Evolutionary conservation across 2,113 vertebrate species (phyloP), one percentile per base, ranked within the genome.

Genomic region (Leiothrix lutea): DNA sequence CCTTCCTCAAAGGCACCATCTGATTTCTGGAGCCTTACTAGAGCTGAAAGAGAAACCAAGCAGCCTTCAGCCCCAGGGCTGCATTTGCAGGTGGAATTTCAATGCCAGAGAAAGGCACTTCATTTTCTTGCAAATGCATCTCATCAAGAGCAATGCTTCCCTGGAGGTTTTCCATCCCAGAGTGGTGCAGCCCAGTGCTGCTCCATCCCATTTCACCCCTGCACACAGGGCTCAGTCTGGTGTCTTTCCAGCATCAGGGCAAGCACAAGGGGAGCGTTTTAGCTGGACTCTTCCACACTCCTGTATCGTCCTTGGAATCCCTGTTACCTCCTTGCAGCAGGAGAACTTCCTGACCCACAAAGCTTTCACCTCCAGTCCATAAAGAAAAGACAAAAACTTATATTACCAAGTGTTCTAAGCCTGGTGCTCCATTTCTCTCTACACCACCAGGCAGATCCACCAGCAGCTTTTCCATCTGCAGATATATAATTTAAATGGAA

Each of bases 401-500:
- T 75, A 83, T 79, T 78, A 25, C 57, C 89, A 87, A 58, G 31
- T 89, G n/a, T 33, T 72, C 54, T 25, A 72, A 86, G 45, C 70
- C 80, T 7, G 1, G 26, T 45, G 60, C 80, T 94, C 40, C 10
- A 23, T 53, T 58, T 81, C 86, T 64, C 36, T 77, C 66, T 42
- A 11, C 33, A 69, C 64, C 80, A 80, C n/a, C 60, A 42, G 77
- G 28, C 86, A 69, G 57, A 80, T 33, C 62, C 78, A 42, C 47
- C 69, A 73, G 54, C 42, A 69, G 58, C 66, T 94, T 87, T 84
- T 90, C 94, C 62, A 51, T 69, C 61, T 66, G 70, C 89, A 95
- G 81, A 79, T 50, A 57, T 62, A 70, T 79, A n/a, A 94, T 88
- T 97, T 87, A 91, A 90, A 92, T 70, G 79, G 93, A 95, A 92